Percentiles rank a stretch among this genome's conserved stretches.
Conservation (phyloP, 53 echinoderm and acorn worm species). For the Stichopus horrens region DNA sequence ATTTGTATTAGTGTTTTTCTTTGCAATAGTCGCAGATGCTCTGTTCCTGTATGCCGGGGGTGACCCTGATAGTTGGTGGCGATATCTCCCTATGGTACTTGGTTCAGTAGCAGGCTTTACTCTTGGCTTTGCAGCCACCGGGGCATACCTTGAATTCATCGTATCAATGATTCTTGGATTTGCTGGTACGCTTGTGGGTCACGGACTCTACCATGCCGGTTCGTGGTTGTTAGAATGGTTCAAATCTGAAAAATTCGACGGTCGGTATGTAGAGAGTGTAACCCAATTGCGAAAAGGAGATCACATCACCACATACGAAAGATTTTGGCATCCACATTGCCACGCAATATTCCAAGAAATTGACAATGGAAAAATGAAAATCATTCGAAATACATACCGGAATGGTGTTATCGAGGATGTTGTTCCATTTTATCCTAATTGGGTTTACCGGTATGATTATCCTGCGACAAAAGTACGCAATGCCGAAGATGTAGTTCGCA, state of each 20-base stretch:
- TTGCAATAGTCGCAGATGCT: background rate
- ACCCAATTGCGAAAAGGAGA: background rate
- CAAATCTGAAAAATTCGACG: background rate
- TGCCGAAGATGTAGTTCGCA: background rate
- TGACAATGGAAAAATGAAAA: too few relatives aligned
- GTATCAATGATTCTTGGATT: background rate
- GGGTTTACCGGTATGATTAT: too few relatives aligned
- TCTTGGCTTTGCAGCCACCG: background rate
- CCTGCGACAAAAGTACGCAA: background rate
- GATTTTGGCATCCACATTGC: too few relatives aligned
- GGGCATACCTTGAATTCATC: background rate
- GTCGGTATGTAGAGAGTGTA: background rate
- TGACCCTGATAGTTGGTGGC: background rate
- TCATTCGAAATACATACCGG: too few relatives aligned
- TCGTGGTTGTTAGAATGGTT: conserved; percentile 8
- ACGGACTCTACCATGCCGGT: background rate
- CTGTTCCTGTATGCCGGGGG: background rate
- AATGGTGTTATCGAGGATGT: too few relatives aligned
- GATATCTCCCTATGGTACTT: background rate
- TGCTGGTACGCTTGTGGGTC: background rate
- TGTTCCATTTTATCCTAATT: too few relatives aligned
- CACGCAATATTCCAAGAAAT: too few relatives aligned
- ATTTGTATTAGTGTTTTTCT: background rate
- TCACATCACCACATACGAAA: background rate
- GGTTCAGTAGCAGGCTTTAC: background rate